Base-by-base conservation (phyloP, 2,797 vertebrate genomes). In the Morus bassanus region DNA sequence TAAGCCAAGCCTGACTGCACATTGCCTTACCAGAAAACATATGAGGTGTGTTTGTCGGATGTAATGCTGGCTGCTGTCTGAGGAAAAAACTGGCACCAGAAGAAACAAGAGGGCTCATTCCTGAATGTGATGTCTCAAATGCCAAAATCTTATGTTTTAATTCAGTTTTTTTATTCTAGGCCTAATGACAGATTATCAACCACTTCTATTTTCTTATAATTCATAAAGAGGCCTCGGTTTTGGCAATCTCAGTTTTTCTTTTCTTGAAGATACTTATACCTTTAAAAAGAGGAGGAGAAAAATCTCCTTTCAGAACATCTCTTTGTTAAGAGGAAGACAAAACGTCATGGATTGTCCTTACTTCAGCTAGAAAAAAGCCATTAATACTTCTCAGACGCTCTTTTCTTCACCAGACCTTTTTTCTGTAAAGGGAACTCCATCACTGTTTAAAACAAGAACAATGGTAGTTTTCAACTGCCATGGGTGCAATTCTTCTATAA, bases 211-310 rank as follows among this genome's bases (percentile, higher is more conserved):
- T 92, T 82, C 28, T 56, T 46, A 19, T 2, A 50, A 45, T 46
- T 79, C n/a, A 41, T 31, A 16, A 21, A 77, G 51, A 51, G 8
- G 5, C 9, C 37, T 70, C 5, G 51, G 16, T 39, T 82, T 35
- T 63, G 11, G 21, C 6, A 41, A 37, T 33, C 19, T 28, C 12
- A 11, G 0, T 13, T 53, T 53, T 84, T 13, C 18, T 85, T 51
- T 19, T 61, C 30, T 87, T 85, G 21, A 85, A 79, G 46, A 10
- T 10, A 13, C 68, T 79, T 48, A 25, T 39, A 5, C 2, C 5
- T 30, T 11, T 48, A 56, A 72, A 46, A 33, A 6, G 2, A 9
- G 5, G 3, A 1, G 3, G 2, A 19, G 23, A 18, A 6, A n/a
- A 6, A 37, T 8, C 23, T 51, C 6, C 6, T 35, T 78, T 91